Conservation (phyloP, 2,888 invertebrate species). For the Maniola hyperantus region DNA sequence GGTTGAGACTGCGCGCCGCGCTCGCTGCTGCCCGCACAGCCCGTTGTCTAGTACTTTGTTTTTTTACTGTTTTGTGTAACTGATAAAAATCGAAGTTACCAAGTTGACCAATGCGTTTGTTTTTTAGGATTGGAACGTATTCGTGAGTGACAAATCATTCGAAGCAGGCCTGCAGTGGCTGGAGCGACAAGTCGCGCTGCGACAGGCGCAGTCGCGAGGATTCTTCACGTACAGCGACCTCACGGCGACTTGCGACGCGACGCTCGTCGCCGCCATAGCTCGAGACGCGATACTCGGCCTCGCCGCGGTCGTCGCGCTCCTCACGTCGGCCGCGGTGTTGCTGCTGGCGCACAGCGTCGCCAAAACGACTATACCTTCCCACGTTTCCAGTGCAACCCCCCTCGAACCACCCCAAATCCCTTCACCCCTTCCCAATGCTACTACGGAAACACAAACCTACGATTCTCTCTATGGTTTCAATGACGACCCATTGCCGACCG, state of each 20-base stretch:
- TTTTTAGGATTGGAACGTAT: constrained; percentile 92
- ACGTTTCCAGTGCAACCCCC: neutral
- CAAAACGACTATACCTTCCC: neutral
- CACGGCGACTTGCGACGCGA: constrained; percentile 75
- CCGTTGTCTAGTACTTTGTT: too few species aligned
- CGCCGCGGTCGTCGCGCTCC: constrained; percentile 37
- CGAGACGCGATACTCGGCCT: constrained; percentile 39
- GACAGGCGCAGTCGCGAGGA: constrained; percentile 87
- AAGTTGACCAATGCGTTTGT: neutral
- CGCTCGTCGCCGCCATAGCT: constrained; percentile 55
- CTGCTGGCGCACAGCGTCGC: constrained; percentile 25
- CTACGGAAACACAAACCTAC: constrained; percentile 2
- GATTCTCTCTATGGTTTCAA: constrained; percentile 41
- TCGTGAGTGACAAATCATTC: constrained; percentile 89
- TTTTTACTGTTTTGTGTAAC: too few species aligned
- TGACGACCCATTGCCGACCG: constrained; percentile 40
- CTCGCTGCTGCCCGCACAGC: too few species aligned
- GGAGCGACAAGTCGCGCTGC: constrained; percentile 88
- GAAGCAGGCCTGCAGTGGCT: constrained; percentile 86
- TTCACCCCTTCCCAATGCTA: neutral
- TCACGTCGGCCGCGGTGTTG: constrained; percentile 38
- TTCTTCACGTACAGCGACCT: constrained; percentile 94
- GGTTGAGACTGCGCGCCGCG: too few species aligned
- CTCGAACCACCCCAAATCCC: neutral
- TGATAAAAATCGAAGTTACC: neutral